Percentiles rank a stretch among this genome's conserved stretches.
Evolutionary conservation across 2,888 invertebrate genomes (phyloP).

Genomic region (Lissonota sp.): DNA sequence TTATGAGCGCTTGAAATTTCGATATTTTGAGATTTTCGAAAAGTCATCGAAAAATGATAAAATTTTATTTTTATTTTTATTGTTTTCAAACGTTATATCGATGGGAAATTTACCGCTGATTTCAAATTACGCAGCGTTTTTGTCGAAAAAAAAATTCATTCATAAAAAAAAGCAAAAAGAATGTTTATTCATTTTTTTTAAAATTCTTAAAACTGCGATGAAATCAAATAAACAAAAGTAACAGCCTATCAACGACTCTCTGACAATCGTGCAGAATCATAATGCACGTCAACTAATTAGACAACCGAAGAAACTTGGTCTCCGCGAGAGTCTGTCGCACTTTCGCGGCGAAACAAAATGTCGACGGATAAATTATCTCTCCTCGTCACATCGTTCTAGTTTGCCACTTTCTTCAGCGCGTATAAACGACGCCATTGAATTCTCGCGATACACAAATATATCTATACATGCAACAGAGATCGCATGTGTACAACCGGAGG

Average conservation of each 20-base stretch:
- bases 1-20: too few relatives aligned
- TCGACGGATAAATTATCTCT: slow-evolving; percentile 33
- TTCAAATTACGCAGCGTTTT: too few relatives aligned
- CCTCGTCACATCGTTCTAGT: slow-evolving; percentile 11
- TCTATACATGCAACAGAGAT: background rate
- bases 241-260: too few relatives aligned
- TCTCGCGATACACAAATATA: background rate
- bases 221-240: background rate
- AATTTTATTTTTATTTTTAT: too few relatives aligned
- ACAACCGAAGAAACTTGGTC: background rate
- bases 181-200: background rate
- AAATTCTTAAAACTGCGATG: background rate
- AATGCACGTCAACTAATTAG: background rate
- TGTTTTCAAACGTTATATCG: too few relatives aligned
- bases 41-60: too few relatives aligned
- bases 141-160: too few relatives aligned
- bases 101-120: too few relatives aligned
- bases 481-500: slow-evolving; percentile 26
- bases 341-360: background rate
- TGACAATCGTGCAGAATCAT: too few relatives aligned
- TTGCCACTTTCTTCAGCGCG: background rate
- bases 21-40: too few relatives aligned
- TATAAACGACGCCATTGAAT: too few relatives aligned
- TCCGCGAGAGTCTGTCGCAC: background rate
- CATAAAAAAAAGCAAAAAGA: too few relatives aligned